phyloP scores from a whole-genome alignment of 2,113 vertebrate genomes.

The Accipiter virgatus region DNA sequence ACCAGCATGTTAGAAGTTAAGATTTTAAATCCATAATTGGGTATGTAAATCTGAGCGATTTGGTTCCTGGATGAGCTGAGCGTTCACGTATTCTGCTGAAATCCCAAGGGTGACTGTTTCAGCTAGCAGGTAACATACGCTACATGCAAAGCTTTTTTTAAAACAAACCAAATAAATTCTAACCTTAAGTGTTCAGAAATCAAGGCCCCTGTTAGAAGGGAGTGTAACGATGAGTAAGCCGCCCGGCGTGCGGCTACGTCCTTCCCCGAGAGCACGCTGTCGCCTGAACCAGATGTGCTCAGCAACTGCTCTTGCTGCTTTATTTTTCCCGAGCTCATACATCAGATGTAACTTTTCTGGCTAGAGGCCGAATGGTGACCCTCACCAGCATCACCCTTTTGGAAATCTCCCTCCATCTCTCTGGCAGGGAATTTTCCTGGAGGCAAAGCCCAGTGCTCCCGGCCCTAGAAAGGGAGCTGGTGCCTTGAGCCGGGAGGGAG shows the following conservation, averaged over 20 bases:
- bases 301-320: not conserved
- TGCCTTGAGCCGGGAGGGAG: not conserved
- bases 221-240: not conserved
- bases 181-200: not conserved
- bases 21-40: not conserved
- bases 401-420: not conserved
- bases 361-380: not conserved
- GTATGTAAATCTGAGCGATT: not conserved
- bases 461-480: not conserved
- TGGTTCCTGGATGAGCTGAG: not conserved
- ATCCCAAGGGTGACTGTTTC: not conserved
- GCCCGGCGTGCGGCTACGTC: accelerated
- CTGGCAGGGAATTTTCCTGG: not conserved
- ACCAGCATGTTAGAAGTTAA: not conserved
- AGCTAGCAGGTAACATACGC: not conserved
- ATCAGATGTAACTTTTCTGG: not conserved
- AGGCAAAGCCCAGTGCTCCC: not conserved
- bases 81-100: not conserved
- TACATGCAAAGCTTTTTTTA: not conserved
- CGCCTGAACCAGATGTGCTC: not conserved
- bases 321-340: not conserved
- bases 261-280: not conserved
- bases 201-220: not conserved
- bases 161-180: not conserved
- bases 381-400: not conserved